Evolutionary conservation across 2,113 vertebrate species (phyloP).

Genomic region (Corynorhinus townsendii): DNA sequence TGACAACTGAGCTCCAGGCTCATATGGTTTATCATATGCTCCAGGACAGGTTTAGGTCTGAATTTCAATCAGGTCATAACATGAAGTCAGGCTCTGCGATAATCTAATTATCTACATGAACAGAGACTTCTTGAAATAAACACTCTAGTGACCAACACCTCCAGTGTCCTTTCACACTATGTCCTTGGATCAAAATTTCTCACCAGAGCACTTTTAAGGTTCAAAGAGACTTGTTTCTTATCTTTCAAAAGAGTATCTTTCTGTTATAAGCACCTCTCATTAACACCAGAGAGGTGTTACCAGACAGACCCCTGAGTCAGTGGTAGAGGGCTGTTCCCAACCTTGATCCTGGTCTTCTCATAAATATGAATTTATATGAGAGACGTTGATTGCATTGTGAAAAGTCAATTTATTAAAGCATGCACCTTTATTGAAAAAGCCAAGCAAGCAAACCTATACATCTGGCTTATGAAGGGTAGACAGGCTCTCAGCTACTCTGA

Average conservation of each 20-base stretch:
- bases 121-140: not conserved
- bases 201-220: not conserved
- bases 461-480: too few species aligned
- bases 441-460: too few species aligned
- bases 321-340: too few species aligned
- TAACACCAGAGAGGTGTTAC: too few species aligned
- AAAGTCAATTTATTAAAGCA: too few species aligned
- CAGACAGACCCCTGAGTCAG: too few species aligned
- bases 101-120: slow-evolving; percentile 62
- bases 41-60: slow-evolving; percentile 71
- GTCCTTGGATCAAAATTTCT: not conserved
- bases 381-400: too few species aligned
- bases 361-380: too few species aligned
- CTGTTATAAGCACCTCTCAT: not conserved
- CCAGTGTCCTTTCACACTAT: not conserved
- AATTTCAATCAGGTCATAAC: slow-evolving; percentile 71
- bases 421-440: too few species aligned
- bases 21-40: slow-evolving; percentile 54
- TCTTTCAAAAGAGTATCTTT: not conserved
- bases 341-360: too few species aligned
- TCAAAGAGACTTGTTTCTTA: not conserved
- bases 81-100: slow-evolving; percentile 62
- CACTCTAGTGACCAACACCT: not conserved
- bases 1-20: slow-evolving; percentile 71
- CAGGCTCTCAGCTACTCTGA: too few species aligned